These are phyloP conservation scores for Pinna nobilis DNA, from an alignment of 1,140 invertebrate species.

Conservation along the genomic window DNA sequence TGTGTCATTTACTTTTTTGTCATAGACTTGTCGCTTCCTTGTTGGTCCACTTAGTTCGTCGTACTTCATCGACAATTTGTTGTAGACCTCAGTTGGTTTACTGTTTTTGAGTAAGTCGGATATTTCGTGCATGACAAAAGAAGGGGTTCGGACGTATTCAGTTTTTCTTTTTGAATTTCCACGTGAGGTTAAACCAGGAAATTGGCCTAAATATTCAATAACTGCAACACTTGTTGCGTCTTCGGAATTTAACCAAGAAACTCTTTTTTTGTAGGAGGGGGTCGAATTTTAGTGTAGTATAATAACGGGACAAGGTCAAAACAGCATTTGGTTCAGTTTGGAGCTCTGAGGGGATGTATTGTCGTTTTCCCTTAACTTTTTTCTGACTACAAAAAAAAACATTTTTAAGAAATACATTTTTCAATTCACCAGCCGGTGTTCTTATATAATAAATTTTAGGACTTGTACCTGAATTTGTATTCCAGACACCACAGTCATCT, in stretches of 20 bases:
- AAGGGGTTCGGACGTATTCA: constrained; percentile 13
- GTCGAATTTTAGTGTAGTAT: constrained; percentile 25
- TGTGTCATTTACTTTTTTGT: no score
- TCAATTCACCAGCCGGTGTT: no score
- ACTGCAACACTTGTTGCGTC: neutral
- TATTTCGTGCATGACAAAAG: constrained; percentile 21
- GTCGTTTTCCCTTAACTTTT: no score
- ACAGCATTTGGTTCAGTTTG: neutral
- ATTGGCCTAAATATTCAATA: constrained; percentile 36
- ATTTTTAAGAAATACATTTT: no score
- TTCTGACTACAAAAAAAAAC: no score
- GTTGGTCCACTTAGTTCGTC: no score
- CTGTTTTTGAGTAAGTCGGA: neutral
- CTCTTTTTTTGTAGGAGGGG: no score
- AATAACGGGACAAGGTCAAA: constrained; percentile 3
- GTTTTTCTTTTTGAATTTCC: constrained; percentile 2
- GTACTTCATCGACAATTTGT: neutral
- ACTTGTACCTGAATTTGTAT: no score
- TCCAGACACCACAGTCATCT: no score
- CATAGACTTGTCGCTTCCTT: neutral
- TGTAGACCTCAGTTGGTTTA: constrained; percentile 22
- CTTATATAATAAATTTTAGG: no score
- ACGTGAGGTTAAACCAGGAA: constrained; percentile 22
- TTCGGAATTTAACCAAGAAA: constrained; percentile 13
- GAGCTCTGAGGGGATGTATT: constrained; percentile 14